Evolutionary conservation across 2,113 vertebrate genomes (phyloP).

Genomic region (Struthio camelus): DNA sequence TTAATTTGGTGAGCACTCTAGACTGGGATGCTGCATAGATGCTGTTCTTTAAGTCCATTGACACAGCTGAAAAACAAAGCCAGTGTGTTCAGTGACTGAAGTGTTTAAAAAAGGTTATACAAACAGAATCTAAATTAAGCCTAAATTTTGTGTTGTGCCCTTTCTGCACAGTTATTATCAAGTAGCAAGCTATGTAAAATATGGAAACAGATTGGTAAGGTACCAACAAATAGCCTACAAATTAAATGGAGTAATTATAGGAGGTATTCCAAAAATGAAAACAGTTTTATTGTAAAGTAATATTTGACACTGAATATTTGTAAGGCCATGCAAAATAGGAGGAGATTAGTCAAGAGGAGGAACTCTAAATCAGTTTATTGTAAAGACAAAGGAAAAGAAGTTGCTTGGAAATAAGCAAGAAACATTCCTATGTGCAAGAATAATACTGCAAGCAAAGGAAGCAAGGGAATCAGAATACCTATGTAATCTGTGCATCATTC

Average conservation of each 20-base stretch:
- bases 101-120: background rate
- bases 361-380: slow-evolving; percentile 42
- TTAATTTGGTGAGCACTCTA: background rate
- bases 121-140: background rate
- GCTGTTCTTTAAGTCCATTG: background rate
- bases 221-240: slow-evolving; percentile 20
- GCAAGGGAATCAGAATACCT: background rate
- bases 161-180: slow-evolving; percentile 25
- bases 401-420: slow-evolving; percentile 40
- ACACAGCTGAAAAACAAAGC: background rate
- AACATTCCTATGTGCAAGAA: background rate
- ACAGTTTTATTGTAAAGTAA: slow-evolving; percentile 34
- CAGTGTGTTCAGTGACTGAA: background rate
- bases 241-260: slow-evolving; percentile 40
- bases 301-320: slow-evolving; percentile 28
- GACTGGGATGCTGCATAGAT: background rate
- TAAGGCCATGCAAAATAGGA: slow-evolving; percentile 21
- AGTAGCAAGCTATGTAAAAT: slow-evolving; percentile 21
- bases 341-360: background rate
- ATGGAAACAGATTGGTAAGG: slow-evolving; percentile 3
- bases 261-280: slow-evolving; percentile 13
- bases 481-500: slow-evolving; percentile 22
- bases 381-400: slow-evolving; percentile 56
- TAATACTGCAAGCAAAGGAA: background rate
- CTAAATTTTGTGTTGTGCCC: background rate